Conservation (phyloP, 2,888 invertebrate species). For the Coenonympha arcania region DNA sequence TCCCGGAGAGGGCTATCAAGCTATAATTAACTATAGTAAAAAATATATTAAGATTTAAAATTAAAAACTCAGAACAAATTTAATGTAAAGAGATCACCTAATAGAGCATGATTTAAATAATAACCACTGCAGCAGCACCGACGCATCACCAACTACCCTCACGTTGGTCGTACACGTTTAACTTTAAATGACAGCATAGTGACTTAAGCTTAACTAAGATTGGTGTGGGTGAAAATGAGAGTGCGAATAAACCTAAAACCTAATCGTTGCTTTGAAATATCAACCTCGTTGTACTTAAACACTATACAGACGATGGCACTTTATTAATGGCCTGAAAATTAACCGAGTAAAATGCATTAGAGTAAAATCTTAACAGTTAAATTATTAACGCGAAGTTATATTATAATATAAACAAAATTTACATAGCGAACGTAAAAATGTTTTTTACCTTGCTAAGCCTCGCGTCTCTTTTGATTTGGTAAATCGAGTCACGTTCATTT, state of each 20-base stretch:
- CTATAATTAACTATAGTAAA: slow-evolving; percentile 54
- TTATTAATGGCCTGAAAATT: slow-evolving; percentile 73
- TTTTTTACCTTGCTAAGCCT: slow-evolving; percentile 59
- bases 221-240: slow-evolving; percentile 26
- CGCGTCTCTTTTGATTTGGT: slow-evolving; percentile 67
- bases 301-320: slow-evolving; percentile 72
- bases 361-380: slow-evolving; percentile 58
- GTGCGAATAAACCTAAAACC: slow-evolving; percentile 34
- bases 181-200: slow-evolving; percentile 17
- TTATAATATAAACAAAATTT: slow-evolving; percentile 45
- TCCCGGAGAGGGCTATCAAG: slow-evolving; percentile 37
- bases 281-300: slow-evolving; percentile 59
- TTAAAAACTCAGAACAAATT: slow-evolving; percentile 53
- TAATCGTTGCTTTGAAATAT: slow-evolving; percentile 55
- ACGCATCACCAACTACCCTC: slow-evolving; percentile 46
- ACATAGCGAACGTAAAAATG: slow-evolving; percentile 44
- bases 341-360: slow-evolving; percentile 73
- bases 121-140: slow-evolving; percentile 59
- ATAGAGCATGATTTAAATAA: slow-evolving; percentile 43
- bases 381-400: slow-evolving; percentile 52
- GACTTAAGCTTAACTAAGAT: slow-evolving; percentile 16
- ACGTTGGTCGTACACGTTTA: slow-evolving; percentile 9
- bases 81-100: slow-evolving; percentile 67
- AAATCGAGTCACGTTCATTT: slow-evolving; percentile 65
- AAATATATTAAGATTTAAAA: slow-evolving; percentile 55